Percentiles rank a stretch among this genome's conserved stretches.
Conservation (phyloP, 2,888 invertebrate species). For the Oscheius sp. region DNA sequence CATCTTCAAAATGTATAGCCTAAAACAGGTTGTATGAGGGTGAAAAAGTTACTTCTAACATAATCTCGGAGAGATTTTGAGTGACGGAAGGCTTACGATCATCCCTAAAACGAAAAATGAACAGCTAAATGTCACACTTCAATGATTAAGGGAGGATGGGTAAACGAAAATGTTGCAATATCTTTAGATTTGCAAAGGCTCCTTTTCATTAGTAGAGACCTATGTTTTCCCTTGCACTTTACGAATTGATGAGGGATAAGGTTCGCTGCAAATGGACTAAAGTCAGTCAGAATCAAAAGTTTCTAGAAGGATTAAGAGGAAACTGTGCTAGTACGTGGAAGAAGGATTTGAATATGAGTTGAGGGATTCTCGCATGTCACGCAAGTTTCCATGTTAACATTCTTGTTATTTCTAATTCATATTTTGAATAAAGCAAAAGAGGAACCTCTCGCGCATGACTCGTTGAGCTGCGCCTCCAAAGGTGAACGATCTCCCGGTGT, state of each 20-base stretch:
- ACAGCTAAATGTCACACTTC: neutral
- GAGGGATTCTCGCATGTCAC: constrained; percentile 4
- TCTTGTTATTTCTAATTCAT: neutral
- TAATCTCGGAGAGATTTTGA: constrained; percentile 67
- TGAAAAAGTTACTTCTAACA: constrained; percentile 63
- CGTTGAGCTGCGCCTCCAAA: constrained; percentile 52
- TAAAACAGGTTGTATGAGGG: constrained; percentile 29
- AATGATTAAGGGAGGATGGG: constrained; percentile 11
- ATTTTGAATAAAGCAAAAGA: neutral
- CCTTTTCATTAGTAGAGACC: constrained; percentile 22
- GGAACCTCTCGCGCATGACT: constrained; percentile 56
- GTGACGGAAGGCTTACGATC: constrained; percentile 69
- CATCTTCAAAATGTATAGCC: constrained; percentile 69
- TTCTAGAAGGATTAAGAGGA: neutral
- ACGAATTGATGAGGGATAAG: neutral
- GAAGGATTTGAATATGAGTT: neutral
- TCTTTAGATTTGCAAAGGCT: constrained; percentile 20
- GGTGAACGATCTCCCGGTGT: constrained; percentile 61
- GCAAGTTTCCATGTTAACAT: constrained; percentile 10
- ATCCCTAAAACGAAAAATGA: constrained; percentile 46
- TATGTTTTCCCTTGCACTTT: constrained; percentile 16
- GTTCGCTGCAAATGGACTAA: neutral
- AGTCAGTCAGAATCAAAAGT: too few species aligned
- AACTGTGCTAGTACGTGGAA: too few species aligned
- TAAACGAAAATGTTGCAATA: constrained; percentile 23